Evolutionary conservation across 2,888 invertebrate species (phyloP).

Genomic region (Tachina fera): DNA sequence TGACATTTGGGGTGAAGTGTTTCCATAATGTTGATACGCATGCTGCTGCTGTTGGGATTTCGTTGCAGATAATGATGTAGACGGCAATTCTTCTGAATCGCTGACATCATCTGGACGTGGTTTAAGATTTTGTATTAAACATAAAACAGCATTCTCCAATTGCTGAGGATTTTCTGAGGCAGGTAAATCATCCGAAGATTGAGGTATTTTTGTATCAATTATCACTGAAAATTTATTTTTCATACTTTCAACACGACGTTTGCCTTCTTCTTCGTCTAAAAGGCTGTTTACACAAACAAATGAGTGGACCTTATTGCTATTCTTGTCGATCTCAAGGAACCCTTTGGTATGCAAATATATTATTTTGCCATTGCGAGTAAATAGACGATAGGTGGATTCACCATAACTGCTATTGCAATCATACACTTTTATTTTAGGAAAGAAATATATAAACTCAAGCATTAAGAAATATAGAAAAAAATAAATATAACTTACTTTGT

Average conservation of each 20-base stretch:
- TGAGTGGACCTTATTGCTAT: conserved; percentile 90
- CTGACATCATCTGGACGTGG: conserved; percentile 74
- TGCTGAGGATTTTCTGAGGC: conserved; percentile 88
- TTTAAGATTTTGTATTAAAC: conserved; percentile 85
- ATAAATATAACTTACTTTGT: conserved; percentile 87
- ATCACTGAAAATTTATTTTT: conserved; percentile 90
- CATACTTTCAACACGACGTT: conserved; percentile 89
- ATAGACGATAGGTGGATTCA: conserved; percentile 92
- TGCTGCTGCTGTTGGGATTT: conserved; percentile 40
- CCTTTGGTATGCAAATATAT: conserved; percentile 93
- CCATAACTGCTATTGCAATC: conserved; percentile 92
- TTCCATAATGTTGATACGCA: conserved; percentile 55
- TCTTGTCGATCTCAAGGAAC: conserved; percentile 91
- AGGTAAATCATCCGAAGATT: conserved; percentile 80
- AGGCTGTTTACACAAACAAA: conserved; percentile 94
- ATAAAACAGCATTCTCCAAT: conserved; percentile 88
- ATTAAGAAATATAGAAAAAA: neutral
- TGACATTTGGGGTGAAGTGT: conserved; percentile 56
- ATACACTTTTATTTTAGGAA: conserved; percentile 86
- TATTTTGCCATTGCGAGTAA: conserved; percentile 91
- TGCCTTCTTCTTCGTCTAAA: conserved; percentile 89
- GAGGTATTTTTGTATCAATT: conserved; percentile 84
- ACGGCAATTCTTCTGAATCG: conserved; percentile 36
- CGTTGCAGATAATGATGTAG: conserved; percentile 30
- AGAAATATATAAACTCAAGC: neutral